Evolutionary conservation across 2,888 invertebrate genomes (phyloP), one percentile per base, ranked within the genome.

Genomic region (Tetranychus truncatus): DNA sequence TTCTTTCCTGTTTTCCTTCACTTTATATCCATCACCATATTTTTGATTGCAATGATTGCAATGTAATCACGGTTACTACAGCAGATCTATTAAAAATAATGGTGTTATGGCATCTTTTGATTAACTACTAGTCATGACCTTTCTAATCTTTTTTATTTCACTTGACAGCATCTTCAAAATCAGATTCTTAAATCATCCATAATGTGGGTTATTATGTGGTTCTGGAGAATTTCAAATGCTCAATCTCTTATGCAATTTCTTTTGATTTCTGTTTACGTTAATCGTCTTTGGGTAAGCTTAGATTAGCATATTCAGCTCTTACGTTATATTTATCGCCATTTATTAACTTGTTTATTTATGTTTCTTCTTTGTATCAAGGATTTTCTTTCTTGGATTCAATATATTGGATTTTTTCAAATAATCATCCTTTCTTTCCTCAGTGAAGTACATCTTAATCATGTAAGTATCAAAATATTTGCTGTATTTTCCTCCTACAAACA

Each of bases 221-320:
- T 89, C 75, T 92, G 92, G 92, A 86, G 91, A 78, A 84, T 91
- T 0, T 85, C 89, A 7, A 91, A 91, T 81, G 89, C 91, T 0
- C 91, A 91, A 80, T 89, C 89, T 67, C 85, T 90, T 78, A 83
- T 89, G 66, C 91, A 91, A 82, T 85, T 88, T 79, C 82, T 91
- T 20, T 86, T 91, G 55, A 82, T 91, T 72, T 88, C 90, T 44
- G 87, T 91, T 78, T 91, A 91, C 83, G 88, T 90, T 83, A 91
- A 91, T 85, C 89, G 89, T 81, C 84, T 90, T 5, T 90, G 90
- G 89, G 87, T 73, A 46, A 73, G 73, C 21, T 9, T 7, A 18
- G 18, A 66, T 66, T 66, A 9, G 6, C 20, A 9, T 20, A 7
- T 66, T 8, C 9, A 18, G 20, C 15, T 66, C n/a, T 15, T 73